Evolutionary conservation across 2,888 invertebrate species (phyloP), one percentile per base, ranked within the genome.

Genomic region (Hirtodrosophila trivittata): DNA sequence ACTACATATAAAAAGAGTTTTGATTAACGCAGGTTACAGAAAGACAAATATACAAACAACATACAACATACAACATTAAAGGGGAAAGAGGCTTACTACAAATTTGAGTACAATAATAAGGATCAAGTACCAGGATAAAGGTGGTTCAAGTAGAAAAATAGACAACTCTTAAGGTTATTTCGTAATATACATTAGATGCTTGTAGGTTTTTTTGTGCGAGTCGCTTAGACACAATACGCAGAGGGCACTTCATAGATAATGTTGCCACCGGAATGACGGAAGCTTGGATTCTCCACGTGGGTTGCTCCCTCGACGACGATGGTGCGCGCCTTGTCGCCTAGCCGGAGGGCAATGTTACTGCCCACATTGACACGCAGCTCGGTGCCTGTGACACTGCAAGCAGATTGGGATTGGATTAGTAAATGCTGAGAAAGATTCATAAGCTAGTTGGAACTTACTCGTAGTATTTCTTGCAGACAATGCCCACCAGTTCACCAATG

Each of bases 401-500:
- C 5, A 7, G 13, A 9, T 18, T 1, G 5, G 6, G 1, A 12
- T 1, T 46, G 90, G 8, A 42, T 25, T 14, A 18, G 13, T 33
- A 2, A 7, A 3, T 33, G 33, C 4, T 39, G 9, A 14, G 3
- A 9, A n/a, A 5, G 9, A 0, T 0, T 4, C 9, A 0, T 8
- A 2, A 10, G 0, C 12, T 0, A 0, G 1, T 1, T n/a, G 1
- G 3, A 73, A 93, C 95, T 93, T 91, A 97, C 97, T 94, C 93
- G 70, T 92, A 92, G 91, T 94, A 96, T 88, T 95, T 92, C 77
- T 95, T 94, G 84, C 94, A 94, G 3, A 98, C 91, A 50, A 95
- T 93, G 9, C 97, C 98, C 9, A 98, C 93, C 25, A 97, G 92
- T 90, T 98, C 98, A 0, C 97, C 98, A 46, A 97, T 94, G 69